Evolutionary conservation across 2,888 invertebrate genomes (phyloP).

Genomic region (Pandemis heparana): DNA sequence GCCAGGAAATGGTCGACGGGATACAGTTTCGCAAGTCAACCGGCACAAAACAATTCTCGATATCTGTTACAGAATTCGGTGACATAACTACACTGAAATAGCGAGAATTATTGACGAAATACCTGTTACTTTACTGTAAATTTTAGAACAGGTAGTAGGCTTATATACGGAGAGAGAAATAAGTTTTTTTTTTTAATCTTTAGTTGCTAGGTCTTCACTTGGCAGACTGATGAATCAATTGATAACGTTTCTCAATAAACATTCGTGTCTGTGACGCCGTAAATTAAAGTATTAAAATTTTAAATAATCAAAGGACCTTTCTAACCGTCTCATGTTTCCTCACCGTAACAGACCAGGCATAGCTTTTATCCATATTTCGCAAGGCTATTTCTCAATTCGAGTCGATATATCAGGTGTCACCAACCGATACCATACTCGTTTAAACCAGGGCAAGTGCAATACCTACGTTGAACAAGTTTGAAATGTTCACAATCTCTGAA

Average conservation of each 20-base stretch:
- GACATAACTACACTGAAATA: slow-evolving; percentile 52
- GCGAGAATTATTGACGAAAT: slow-evolving; percentile 42
- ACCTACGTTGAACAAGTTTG: slow-evolving; percentile 43
- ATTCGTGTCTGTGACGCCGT: background rate
- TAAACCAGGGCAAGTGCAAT: slow-evolving; percentile 59
- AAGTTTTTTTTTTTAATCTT: too few relatives aligned
- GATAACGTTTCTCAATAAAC: background rate
- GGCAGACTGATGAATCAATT: background rate
- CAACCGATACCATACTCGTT: slow-evolving; percentile 47
- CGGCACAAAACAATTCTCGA: slow-evolving; percentile 46
- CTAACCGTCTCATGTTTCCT: slow-evolving; percentile 20
- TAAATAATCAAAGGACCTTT: slow-evolving; percentile 15
- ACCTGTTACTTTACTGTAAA: slow-evolving; percentile 15
- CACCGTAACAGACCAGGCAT: slow-evolving; percentile 37
- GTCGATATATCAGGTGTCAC: slow-evolving; percentile 53
- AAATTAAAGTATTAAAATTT: background rate
- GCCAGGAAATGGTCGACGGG: slow-evolving; percentile 61
- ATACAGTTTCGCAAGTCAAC: slow-evolving; percentile 58
- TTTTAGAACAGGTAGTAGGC: background rate
- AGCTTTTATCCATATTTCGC: slow-evolving; percentile 45
- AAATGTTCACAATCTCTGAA: slow-evolving; percentile 37
- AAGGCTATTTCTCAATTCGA: slow-evolving; percentile 43
- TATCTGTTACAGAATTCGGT: slow-evolving; percentile 48
- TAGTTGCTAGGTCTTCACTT: too few relatives aligned
- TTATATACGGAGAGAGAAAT: too few relatives aligned